These are phyloP conservation scores for Formica selysi DNA, from an alignment of 1,140 invertebrate species.

Conservation along the genomic window DNA sequence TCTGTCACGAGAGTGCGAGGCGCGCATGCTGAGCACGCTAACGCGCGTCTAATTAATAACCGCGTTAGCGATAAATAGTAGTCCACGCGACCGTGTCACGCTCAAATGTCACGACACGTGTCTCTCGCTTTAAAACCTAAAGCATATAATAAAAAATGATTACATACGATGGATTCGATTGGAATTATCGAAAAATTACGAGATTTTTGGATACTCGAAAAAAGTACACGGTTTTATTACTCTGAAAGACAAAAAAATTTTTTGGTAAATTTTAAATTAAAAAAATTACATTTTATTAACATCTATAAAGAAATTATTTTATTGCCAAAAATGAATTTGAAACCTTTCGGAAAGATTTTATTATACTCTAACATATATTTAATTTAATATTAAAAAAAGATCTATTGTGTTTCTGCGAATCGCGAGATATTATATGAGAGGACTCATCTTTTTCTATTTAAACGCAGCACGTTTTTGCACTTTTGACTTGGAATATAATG, in stretches of 20 bases:
- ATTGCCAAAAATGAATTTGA: neutral
- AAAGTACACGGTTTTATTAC: neutral
- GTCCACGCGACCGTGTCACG: conserved; percentile 1
- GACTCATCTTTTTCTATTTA: neutral
- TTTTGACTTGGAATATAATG: neutral
- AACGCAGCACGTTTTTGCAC: neutral
- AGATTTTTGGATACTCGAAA: neutral
- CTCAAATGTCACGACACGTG: conserved; percentile 1
- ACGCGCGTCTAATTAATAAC: conserved; percentile 53
- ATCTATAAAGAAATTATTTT: conserved; percentile 9
- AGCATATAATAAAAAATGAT: neutral
- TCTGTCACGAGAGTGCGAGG: conserved; percentile 40
- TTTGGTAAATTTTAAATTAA: conserved; percentile 1
- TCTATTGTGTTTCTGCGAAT: neutral
- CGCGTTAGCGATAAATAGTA: conserved; percentile 36
- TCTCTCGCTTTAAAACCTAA: neutral
- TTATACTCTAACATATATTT: neutral
- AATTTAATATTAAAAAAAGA: neutral
- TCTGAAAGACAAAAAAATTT: neutral
- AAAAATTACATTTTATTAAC: too few species aligned
- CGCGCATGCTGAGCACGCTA: conserved; percentile 41
- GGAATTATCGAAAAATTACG: neutral
- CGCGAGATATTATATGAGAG: neutral
- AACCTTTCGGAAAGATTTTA: neutral
- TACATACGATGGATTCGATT: neutral